Percentiles rank a stretch among this genome's conserved stretches.
phyloP scores from a whole-genome alignment of 1,140 invertebrate species.

The Venturia canescens region DNA sequence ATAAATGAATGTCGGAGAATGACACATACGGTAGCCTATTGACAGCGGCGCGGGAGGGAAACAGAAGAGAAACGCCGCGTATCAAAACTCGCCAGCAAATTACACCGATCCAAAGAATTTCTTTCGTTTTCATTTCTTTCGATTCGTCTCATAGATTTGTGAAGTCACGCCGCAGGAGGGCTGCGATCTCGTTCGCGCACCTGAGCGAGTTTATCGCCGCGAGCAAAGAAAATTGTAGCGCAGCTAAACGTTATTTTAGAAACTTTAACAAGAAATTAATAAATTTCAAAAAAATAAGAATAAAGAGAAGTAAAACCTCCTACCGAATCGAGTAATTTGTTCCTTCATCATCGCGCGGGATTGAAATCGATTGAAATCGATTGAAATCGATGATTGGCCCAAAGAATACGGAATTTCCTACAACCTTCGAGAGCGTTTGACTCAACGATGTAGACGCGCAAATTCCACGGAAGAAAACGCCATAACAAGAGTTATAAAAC shows the following conservation, averaged over 20 bases:
- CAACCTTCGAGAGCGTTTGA: too few species aligned
- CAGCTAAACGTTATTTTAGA: conserved; percentile 46
- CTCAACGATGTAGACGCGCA: too few species aligned
- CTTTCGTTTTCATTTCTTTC: background rate
- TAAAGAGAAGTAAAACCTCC: background rate
- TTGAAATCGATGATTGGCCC: background rate
- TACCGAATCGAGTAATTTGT: background rate
- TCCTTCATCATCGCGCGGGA: background rate
- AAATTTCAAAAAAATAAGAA: background rate
- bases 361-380: background rate
- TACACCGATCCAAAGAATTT: background rate
- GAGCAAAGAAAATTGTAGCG: background rate
- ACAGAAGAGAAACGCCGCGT: too few species aligned
- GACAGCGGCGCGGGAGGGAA: background rate
- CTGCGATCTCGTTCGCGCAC: background rate
- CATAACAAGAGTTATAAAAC: too few species aligned
- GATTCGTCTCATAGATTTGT: conserved; percentile 13
- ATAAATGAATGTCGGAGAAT: conserved; percentile 28
- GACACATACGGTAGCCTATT: conserved; percentile 37
- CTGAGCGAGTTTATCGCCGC: background rate
- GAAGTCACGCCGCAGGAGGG: background rate
- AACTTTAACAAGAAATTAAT: too few species aligned
- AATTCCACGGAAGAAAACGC: too few species aligned
- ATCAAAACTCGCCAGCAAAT: background rate
- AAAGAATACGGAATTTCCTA: background rate